Conservation (phyloP, 2,113 vertebrate genomes). For the Ariopsis seemanni region DNA sequence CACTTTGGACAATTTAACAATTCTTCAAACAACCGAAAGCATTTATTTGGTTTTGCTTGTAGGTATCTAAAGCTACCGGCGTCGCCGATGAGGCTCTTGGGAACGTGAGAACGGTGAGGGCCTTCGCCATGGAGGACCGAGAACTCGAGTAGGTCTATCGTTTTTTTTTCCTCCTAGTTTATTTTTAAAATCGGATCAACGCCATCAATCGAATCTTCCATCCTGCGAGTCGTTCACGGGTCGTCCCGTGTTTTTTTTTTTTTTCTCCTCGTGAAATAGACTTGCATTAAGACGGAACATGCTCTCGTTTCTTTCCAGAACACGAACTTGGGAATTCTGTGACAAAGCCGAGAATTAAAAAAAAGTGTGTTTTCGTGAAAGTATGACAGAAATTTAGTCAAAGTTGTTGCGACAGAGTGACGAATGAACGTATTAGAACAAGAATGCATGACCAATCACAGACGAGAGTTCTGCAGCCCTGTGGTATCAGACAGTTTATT, state of each 20-base stretch:
- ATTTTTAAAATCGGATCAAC: too few species aligned
- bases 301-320: too few species aligned
- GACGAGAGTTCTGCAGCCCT: neutral
- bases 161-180: neutral
- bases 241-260: too few species aligned
- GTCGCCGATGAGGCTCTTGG: conserved; percentile 90
- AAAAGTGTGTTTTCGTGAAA: too few species aligned
- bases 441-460: neutral
- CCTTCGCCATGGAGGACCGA: conserved; percentile 90
- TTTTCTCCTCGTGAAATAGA: too few species aligned
- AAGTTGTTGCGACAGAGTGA: too few species aligned
- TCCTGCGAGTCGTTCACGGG: too few species aligned
- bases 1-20: neutral
- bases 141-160: conserved; percentile 72
- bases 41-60: neutral
- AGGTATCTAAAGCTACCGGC: conserved; percentile 88
- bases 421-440: neutral
- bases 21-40: neutral
- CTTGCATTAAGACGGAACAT: too few species aligned
- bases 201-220: too few species aligned
- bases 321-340: too few species aligned
- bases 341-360: too few species aligned
- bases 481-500: neutral
- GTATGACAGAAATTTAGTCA: too few species aligned
- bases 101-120: conserved; percentile 88